Base-by-base conservation (phyloP, 37 sponge, comb jelly and placozoan genomes). In the Beroe forskalii region DNA sequence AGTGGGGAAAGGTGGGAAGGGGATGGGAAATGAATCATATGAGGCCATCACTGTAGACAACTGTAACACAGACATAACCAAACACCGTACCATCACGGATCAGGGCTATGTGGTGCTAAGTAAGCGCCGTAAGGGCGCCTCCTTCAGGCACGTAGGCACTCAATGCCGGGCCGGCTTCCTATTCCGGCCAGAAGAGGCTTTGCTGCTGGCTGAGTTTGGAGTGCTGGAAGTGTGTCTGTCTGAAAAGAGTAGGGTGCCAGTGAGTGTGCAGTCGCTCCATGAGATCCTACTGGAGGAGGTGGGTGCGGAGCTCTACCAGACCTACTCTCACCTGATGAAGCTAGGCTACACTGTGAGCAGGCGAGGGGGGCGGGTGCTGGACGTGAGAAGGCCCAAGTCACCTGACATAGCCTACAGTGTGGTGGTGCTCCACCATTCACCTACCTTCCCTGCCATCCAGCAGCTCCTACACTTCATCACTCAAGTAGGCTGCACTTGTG, bases 181-280 rank as follows among this genome's bases (percentile, higher is more conserved):
- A 9, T 80, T 80, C 42, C 55, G 17, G 1, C 86, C 86, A 17
- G 86, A 80, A 37, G 86, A 80, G 20, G 86, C 86, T 44, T 27
- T 80, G n/a, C 31, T 64, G 25, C 22, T 23, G 40, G 19, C 3
- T 28, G 76, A 72, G 40, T 33, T 38, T 37, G 76, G 76, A 33
- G 31, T 80, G 1, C 4, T 80, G 86, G 86, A 80, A 43, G 55
- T 80, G n/a, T 80, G 40, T 25, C 44, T 43, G 27, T 12, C 28
- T 43, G 55, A 41, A 1, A 23, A 44, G n/a, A 44, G 55, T 22
- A 44, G n/a, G 1, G 55, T 80, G 40, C 86, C 86, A 30, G 6
- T 80, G 55, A 12, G 31, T 3, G 1, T 80, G 55, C 25, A 80
- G 22, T 20, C 28, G 8, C 40, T 80, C 0, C 42, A 80, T 27